These are phyloP conservation scores for Cygnus olor DNA, from an alignment of 2,797 vertebrate genomes.

Conservation along the genomic window DNA sequence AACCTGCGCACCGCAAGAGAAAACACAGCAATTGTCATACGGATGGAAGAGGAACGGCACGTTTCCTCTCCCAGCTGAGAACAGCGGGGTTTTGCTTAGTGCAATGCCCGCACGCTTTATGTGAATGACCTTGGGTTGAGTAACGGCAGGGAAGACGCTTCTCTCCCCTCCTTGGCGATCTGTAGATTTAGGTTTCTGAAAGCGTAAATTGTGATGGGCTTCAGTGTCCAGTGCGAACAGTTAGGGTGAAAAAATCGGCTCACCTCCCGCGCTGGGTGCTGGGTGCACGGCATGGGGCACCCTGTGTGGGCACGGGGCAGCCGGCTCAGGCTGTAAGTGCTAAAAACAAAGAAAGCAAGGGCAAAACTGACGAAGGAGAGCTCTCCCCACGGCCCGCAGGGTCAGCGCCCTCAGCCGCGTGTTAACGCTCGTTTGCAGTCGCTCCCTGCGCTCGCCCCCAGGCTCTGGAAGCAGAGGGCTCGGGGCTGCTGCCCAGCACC, in stretches of 20 bases:
- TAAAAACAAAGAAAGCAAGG: background rate
- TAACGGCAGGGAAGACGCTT: background rate
- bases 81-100: background rate
- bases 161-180: background rate
- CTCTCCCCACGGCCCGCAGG: background rate
- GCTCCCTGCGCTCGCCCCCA: fast-evolving
- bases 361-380: background rate
- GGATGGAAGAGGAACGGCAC: background rate
- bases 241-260: no score
- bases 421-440: background rate
- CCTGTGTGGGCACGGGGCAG: background rate
- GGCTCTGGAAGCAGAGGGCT: background rate
- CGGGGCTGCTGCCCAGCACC: background rate
- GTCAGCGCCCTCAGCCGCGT: fast-evolving
- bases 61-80: fast-evolving
- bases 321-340: background rate
- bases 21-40: fast-evolving
- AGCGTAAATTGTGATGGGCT: background rate
- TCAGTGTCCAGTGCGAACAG: no score
- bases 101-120: background rate
- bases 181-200: background rate
- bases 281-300: background rate
- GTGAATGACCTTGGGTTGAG: background rate
- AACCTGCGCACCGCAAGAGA: background rate
- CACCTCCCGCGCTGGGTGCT: background rate